phyloP scores from a whole-genome alignment of 2,888 invertebrate species.

The Onchidella celtica region DNA sequence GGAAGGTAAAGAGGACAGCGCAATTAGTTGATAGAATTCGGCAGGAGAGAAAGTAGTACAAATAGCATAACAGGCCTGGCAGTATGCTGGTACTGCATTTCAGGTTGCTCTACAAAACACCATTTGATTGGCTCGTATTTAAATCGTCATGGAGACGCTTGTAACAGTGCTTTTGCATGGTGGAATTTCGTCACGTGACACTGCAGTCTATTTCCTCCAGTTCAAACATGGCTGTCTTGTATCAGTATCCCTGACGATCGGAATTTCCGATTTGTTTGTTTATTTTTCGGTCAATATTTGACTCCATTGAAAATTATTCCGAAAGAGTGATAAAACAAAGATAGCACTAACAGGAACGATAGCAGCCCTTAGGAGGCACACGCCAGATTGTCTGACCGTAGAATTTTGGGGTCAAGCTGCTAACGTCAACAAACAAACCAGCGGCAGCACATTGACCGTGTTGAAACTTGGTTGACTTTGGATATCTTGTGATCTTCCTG shows the following conservation, averaged over 20 bases:
- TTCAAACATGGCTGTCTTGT: constrained; percentile 75
- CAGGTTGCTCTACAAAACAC: neutral
- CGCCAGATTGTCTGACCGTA: constrained; percentile 17
- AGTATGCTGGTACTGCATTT: neutral
- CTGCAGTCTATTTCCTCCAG: constrained; percentile 59
- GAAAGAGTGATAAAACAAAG: too few species aligned
- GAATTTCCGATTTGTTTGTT: constrained; percentile 37
- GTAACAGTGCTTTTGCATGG: constrained; percentile 67
- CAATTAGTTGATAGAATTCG: too few species aligned
- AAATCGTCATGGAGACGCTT: constrained; percentile 76
- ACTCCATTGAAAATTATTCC: too few species aligned
- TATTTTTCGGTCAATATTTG: neutral
- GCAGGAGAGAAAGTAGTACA: too few species aligned
- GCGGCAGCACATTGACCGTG: too few species aligned
- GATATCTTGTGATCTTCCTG: neutral
- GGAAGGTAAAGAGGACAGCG: too few species aligned
- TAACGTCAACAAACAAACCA: constrained; percentile 17
- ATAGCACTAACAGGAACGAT: too few species aligned
- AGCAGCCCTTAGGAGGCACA: neutral
- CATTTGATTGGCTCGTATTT: constrained; percentile 67
- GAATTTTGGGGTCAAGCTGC: constrained; percentile 1
- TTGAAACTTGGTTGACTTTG: too few species aligned
- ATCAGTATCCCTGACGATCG: constrained; percentile 33
- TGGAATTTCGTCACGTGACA: constrained; percentile 63
- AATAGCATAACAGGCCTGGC: too few species aligned